phyloP scores from a whole-genome alignment of 1,140 invertebrate species.

The Aphaenogaster rudis region DNA sequence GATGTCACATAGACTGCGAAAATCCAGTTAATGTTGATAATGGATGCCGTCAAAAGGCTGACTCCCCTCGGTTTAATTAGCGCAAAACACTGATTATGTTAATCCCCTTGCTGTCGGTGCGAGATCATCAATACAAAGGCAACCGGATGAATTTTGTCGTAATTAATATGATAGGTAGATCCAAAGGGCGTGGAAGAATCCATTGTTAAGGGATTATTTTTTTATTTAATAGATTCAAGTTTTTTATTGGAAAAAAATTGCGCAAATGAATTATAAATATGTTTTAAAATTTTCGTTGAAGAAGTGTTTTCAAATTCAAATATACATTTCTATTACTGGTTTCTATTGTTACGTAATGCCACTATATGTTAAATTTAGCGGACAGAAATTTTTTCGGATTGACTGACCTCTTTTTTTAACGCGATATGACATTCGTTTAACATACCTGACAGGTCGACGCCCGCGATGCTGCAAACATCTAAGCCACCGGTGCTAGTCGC shows the following conservation, averaged over 20 bases:
- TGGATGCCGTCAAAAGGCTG: constrained; percentile 60
- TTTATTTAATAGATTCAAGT: not conserved
- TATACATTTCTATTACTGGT: not conserved
- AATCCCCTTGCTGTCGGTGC: constrained; percentile 48
- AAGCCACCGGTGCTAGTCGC: constrained; percentile 83
- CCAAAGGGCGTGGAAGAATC: not conserved
- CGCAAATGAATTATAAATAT: not conserved
- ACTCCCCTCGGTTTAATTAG: constrained; percentile 70
- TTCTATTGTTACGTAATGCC: not conserved
- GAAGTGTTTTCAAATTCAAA: not conserved
- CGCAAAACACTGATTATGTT: constrained; percentile 69
- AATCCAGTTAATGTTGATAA: constrained; percentile 69
- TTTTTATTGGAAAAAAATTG: not conserved
- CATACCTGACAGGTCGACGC: constrained; percentile 84
- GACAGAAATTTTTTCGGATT: not conserved
- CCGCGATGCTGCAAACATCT: constrained; percentile 84
- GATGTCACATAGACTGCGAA: constrained; percentile 56
- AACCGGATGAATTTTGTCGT: not conserved
- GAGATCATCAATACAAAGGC: constrained; percentile 32
- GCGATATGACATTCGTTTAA: not conserved
- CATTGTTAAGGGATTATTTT: not conserved
- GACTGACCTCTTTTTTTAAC: not conserved
- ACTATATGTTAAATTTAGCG: not conserved
- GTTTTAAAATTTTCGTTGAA: not conserved
- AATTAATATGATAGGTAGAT: constrained; percentile 5